Evolutionary conservation across 2,113 vertebrate species (phyloP).

Genomic region (Rutilus rutilus): DNA sequence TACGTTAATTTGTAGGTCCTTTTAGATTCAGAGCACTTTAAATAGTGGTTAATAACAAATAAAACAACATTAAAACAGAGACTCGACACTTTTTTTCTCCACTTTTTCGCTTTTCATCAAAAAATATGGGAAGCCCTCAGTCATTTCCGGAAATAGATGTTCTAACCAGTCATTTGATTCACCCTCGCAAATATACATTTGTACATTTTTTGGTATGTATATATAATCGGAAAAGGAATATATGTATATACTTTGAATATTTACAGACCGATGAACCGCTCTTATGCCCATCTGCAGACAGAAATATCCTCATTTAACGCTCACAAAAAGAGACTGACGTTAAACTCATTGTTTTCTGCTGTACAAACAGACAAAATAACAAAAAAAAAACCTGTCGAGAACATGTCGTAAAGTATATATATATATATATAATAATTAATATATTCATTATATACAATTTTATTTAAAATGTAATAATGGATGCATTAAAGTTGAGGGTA

Average conservation of each 20-base stretch:
- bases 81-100: neutral
- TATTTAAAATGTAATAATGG: neutral
- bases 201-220: constrained; percentile 52
- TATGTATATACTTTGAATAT: constrained; percentile 49
- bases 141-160: neutral
- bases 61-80: neutral
- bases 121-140: constrained; percentile 30
- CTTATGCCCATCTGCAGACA: constrained; percentile 47
- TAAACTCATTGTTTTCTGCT: neutral
- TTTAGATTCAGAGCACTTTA: constrained; percentile 22
- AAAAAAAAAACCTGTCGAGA: too few species aligned
- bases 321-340: constrained; percentile 54
- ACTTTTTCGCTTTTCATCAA: neutral
- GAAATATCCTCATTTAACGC: constrained; percentile 41
- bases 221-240: constrained; percentile 44
- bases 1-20: neutral
- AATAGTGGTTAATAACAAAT: neutral
- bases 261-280: constrained; percentile 43
- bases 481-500: neutral
- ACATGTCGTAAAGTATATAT: too few species aligned
- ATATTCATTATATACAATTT: neutral
- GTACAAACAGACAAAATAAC: constrained; percentile 55
- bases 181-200: constrained; percentile 24
- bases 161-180: neutral
- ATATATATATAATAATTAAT: neutral